Percentiles rank a stretch among this genome's conserved stretches.
Evolutionary conservation across 2,888 invertebrate species (phyloP).

Genomic region (Cephus pygmeus): DNA sequence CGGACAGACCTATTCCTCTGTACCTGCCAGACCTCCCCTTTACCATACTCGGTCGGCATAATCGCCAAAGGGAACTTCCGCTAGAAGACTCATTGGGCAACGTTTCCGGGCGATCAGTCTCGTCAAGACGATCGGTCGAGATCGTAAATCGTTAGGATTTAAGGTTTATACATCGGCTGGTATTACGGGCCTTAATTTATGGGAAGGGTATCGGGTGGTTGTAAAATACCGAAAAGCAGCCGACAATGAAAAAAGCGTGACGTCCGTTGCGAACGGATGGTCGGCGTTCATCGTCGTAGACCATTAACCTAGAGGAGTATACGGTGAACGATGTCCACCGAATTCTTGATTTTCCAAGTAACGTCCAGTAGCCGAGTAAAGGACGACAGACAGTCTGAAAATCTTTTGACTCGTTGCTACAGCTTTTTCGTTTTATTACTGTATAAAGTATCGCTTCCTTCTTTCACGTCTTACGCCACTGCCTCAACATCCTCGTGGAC

Average conservation of each 20-base stretch:
- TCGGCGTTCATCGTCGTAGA: not conserved
- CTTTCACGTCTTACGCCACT: not conserved
- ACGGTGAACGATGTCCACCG: not conserved
- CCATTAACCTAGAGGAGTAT: not conserved
- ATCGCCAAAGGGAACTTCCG: not conserved
- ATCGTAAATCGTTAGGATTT: not conserved
- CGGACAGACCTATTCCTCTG: not conserved
- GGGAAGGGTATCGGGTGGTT: not conserved
- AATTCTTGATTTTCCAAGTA: not conserved
- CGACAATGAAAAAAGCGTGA: not conserved
- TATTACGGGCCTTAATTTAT: not conserved
- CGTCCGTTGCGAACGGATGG: not conserved
- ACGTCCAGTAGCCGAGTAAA: not conserved
- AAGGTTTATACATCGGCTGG: not conserved
- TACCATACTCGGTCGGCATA: not conserved
- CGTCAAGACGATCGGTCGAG: not conserved
- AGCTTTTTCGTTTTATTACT: not conserved
- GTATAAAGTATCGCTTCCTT: not conserved
- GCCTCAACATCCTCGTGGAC: not conserved
- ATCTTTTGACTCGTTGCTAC: not conserved
- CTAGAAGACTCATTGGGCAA: not conserved
- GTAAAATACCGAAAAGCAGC: not conserved
- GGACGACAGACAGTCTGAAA: not conserved
- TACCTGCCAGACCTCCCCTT: not conserved
- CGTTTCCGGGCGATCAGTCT: not conserved